phyloP scores from a whole-genome alignment of 2,113 vertebrate species.

The Polypterus bichir region DNA sequence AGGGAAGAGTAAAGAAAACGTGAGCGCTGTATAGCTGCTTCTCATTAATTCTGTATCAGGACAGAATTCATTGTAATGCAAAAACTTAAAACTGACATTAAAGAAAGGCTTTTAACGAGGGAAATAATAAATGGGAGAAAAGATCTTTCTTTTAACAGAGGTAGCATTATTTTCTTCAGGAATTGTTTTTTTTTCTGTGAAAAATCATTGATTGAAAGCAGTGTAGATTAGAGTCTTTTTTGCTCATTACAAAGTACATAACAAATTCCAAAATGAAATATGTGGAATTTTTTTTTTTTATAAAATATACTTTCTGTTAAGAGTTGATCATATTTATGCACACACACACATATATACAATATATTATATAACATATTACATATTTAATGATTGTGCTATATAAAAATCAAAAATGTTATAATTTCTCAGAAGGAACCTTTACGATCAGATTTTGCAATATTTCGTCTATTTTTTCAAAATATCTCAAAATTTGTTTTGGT shows the following conservation, averaged over 20 bases:
- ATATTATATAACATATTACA: background rate
- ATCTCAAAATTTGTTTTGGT: too few species aligned
- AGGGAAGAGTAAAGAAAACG: conserved; percentile 39
- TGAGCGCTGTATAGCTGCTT: conserved; percentile 57
- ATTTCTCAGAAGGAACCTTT: too few species aligned
- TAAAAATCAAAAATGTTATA: too few species aligned
- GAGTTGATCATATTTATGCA: background rate
- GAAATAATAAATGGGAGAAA: background rate
- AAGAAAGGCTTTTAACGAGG: background rate
- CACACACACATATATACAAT: background rate
- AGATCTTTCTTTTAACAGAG: background rate
- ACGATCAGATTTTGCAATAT: too few species aligned
- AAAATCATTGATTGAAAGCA: background rate
- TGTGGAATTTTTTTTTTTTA: background rate
- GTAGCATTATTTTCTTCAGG: background rate
- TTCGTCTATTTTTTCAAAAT: too few species aligned
- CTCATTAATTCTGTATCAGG: background rate
- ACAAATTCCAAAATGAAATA: background rate
- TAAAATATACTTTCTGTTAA: background rate
- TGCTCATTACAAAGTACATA: background rate
- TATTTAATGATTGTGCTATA: too few species aligned
- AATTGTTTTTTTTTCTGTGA: background rate
- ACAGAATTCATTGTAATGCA: conserved; percentile 31
- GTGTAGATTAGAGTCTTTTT: background rate
- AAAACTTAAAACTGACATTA: background rate